Conservation (phyloP, 2,888 invertebrate species). For the Nymphalis polychloros region DNA sequence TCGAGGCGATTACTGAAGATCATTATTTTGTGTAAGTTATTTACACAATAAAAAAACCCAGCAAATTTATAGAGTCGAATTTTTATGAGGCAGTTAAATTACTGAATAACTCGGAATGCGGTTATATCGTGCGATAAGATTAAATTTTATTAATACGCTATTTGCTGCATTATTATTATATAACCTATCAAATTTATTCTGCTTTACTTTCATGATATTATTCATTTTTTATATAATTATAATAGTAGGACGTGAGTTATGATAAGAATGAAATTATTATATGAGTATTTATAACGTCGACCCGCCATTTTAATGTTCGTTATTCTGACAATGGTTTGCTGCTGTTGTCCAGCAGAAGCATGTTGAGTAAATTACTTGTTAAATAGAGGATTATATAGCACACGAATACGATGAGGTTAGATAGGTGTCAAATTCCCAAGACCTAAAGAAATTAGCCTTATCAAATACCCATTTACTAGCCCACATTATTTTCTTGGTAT, state of each 20-base stretch:
- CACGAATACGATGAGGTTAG: too few species aligned
- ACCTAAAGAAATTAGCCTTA: too few species aligned
- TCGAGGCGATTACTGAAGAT: slow-evolving; percentile 37
- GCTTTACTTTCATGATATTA: background rate
- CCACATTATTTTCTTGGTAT: too few species aligned
- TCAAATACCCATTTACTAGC: too few species aligned
- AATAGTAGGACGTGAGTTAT: background rate
- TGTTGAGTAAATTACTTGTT: too few species aligned
- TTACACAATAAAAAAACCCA: slow-evolving; percentile 31
- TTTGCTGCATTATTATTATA: slow-evolving; percentile 1
- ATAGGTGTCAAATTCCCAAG: too few species aligned
- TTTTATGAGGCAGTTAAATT: slow-evolving; percentile 31
- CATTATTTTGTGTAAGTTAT: slow-evolving; percentile 40
- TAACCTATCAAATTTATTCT: background rate
- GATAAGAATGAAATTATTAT: slow-evolving; percentile 10
- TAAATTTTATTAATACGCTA: slow-evolving; percentile 19
- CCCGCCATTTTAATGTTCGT: slow-evolving; percentile 30
- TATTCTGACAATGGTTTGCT: too few species aligned
- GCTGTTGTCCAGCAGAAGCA: too few species aligned
- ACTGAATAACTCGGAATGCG: slow-evolving; percentile 25
- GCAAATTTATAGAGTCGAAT: slow-evolving; percentile 36
- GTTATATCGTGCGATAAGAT: slow-evolving; percentile 29
- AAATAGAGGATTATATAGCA: too few species aligned
- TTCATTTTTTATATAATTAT: background rate
- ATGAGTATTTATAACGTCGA: slow-evolving; percentile 17